phyloP scores from a whole-genome alignment of 2,113 vertebrate genomes.

The Xiphophorus couchianus region DNA sequence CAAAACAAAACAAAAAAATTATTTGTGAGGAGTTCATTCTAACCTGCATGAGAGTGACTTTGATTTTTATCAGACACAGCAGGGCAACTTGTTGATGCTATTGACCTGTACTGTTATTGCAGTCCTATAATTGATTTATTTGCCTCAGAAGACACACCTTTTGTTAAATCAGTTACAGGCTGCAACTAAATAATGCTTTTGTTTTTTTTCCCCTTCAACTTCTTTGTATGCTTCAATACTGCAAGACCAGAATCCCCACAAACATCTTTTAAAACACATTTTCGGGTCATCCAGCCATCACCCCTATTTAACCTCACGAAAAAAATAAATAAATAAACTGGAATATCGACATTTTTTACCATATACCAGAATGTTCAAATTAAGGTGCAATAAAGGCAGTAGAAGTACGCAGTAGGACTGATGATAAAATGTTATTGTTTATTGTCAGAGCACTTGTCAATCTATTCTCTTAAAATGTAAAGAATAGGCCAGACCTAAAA shows the following conservation, averaged over 20 bases:
- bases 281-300: background rate
- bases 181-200: too few relatives aligned
- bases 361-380: too few relatives aligned
- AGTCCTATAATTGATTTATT: background rate
- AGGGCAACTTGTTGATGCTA: slow-evolving; percentile 21
- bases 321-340: background rate
- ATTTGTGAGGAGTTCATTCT: slow-evolving; percentile 5
- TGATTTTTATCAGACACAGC: slow-evolving; percentile 33
- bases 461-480: too few relatives aligned
- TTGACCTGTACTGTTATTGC: slow-evolving; percentile 37
- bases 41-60: slow-evolving; percentile 32
- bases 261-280: background rate
- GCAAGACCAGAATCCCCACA: background rate
- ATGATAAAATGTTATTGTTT: too few relatives aligned
- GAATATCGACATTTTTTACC: too few relatives aligned
- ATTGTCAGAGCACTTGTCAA: too few relatives aligned
- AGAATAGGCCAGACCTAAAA: too few relatives aligned
- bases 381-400: too few relatives aligned
- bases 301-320: background rate
- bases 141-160: too few relatives aligned
- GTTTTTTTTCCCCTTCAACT: too few relatives aligned
- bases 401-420: too few relatives aligned
- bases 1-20: background rate
- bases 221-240: background rate
- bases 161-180: too few relatives aligned